These are phyloP conservation scores for Drosophila tropicalis DNA, from an alignment of 1,140 invertebrate species.

Conservation along the genomic window DNA sequence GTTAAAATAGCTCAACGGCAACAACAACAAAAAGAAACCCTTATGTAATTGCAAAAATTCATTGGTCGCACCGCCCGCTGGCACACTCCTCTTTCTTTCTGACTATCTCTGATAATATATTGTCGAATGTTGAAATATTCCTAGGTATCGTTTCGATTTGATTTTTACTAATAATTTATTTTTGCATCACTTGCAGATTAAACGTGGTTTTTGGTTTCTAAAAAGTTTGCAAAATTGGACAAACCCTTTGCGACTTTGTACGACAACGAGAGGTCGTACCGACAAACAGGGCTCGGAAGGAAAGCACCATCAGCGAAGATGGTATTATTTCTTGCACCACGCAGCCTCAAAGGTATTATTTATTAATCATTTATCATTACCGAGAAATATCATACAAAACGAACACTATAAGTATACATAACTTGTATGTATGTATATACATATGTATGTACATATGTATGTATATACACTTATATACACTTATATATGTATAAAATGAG, in stretches of 20 bases:
- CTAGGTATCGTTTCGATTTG: too few species aligned
- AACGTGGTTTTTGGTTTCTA: conserved; percentile 50
- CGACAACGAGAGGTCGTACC: conserved; percentile 82
- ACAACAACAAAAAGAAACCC: background rate
- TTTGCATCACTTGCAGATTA: conserved; percentile 52
- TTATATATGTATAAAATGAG: background rate
- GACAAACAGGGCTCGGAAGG: conserved; percentile 70
- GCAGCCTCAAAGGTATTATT: conserved; percentile 74
- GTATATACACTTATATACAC: too few species aligned
- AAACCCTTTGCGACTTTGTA: conserved; percentile 82
- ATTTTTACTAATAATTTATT: background rate
- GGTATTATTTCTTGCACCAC: conserved; percentile 77
- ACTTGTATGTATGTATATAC: background rate
- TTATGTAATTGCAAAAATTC: background rate
- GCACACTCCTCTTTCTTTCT: background rate
- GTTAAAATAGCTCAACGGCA: background rate
- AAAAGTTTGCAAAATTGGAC: conserved; percentile 81
- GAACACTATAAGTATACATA: background rate
- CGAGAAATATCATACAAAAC: too few species aligned
- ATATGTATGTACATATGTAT: background rate
- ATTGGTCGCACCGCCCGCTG: background rate
- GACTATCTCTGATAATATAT: too few species aligned
- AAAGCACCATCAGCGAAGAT: conserved; percentile 82
- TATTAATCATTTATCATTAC: too few species aligned
- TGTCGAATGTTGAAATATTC: too few species aligned